These are phyloP conservation scores for Takifugu ocellatus DNA, from an alignment of 2,797 vertebrate species.

Conservation along the genomic window DNA sequence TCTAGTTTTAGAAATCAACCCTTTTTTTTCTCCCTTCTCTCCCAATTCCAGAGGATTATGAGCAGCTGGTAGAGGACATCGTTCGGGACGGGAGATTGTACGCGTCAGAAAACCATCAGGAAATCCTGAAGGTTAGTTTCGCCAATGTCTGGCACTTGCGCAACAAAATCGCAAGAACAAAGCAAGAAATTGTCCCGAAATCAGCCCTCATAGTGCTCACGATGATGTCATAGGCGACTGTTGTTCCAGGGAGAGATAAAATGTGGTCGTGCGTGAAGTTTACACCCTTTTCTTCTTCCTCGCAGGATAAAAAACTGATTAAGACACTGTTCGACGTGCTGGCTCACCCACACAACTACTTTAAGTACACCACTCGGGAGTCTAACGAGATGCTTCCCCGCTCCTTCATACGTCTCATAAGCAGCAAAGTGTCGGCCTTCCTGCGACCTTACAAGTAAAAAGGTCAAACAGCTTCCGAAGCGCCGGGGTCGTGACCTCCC, in stretches of 20 bases:
- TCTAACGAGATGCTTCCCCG: constrained; percentile 98
- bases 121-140: constrained; percentile 90
- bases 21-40: not conserved
- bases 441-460: constrained; percentile 96
- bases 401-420: constrained; percentile 97
- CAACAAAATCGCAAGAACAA: too few relatives aligned
- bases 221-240: too few relatives aligned
- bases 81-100: constrained; percentile 95
- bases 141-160: too few relatives aligned
- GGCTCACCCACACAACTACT: constrained; percentile 98
- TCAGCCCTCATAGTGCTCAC: too few relatives aligned
- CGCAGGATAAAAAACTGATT: constrained; percentile 98
- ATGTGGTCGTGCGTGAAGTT: too few relatives aligned
- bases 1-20: not conserved
- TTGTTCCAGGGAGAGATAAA: too few relatives aligned
- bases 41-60: constrained; percentile 87
- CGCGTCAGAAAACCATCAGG: constrained; percentile 97
- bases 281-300: not conserved
- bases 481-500: constrained; percentile 23
- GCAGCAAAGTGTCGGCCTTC: constrained; percentile 97
- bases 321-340: constrained; percentile 98
- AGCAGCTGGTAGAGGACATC: constrained; percentile 97
- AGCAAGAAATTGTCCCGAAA: too few relatives aligned
- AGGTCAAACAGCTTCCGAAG: constrained; percentile 23
- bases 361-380: constrained; percentile 96